Evolutionary conservation across 2,888 invertebrate species (phyloP), one percentile per base, ranked within the genome.

Genomic region (Anthoptus insignis): DNA sequence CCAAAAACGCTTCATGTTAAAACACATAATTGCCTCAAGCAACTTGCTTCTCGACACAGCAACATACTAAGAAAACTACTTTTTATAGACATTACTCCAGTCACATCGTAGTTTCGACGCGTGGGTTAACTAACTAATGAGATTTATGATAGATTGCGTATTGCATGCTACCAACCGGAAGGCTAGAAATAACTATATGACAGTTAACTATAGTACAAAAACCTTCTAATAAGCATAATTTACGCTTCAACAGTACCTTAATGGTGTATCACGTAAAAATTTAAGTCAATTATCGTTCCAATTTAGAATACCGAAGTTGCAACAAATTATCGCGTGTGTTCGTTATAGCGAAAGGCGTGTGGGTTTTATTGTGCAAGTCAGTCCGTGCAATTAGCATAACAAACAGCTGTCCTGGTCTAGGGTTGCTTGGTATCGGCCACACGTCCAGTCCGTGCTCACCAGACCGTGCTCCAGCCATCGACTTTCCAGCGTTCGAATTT

Each of bases 301-400:
- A 39, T 52, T 60, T 29, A 39, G 39, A 50, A 39, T 37, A 50
- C 58, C 47, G 37, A 71, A 79, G 79, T 79, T 81, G 76, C 70
- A 52, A 64, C 66, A 58, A 72, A 81, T 86, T 84, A 84, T 76
- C 81, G 63, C 70, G 63, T 78, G 74, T 75, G 73, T 80, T 87
- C 84, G 85, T 88, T 88, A 85, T 19, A 60, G 39, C 82, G 78
- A 77, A 76, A 76, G 73, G 74, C 73, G 79, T 77, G 77, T 76
- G 75, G 75, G 84, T 89, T 89, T 90, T 89, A 89, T 88, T 88
- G 89, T 89, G 88, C 85, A 89, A 90, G 89, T 89, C 85, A 86
- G 81, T 77, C 73, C 77, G 50, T 61, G 66, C 70, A 74, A 76
- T 77, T 77, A 76, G 74, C 77, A 76, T 76, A 73, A 76, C 76